Conservation (phyloP, 2,888 invertebrate species). For the Proisotoma minuta region DNA sequence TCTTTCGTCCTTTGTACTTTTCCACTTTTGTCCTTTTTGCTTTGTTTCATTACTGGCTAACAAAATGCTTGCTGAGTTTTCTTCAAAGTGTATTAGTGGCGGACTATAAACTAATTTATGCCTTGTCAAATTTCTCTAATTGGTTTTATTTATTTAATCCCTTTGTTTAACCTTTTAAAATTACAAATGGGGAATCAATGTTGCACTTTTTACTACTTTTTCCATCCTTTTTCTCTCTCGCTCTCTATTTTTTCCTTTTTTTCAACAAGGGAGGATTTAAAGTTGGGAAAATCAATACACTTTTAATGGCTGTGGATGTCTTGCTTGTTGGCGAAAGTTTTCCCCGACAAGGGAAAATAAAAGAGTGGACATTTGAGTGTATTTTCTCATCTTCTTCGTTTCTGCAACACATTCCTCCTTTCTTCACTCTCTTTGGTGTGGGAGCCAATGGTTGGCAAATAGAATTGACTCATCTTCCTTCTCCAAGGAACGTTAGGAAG, state of each 20-base stretch:
- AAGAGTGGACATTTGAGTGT: background rate
- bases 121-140: background rate
- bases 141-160: too few species aligned
- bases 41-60: too few species aligned
- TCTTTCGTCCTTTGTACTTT: too few species aligned
- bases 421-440: background rate
- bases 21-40: too few species aligned
- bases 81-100: too few species aligned
- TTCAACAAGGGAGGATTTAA: background rate
- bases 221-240: background rate
- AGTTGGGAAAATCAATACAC: background rate
- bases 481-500: background rate
- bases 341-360: background rate
- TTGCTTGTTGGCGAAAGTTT: background rate
- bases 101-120: too few species aligned
- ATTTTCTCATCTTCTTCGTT: background rate
- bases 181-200: too few species aligned
- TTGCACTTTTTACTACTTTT: conserved; percentile 1
- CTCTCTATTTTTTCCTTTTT: background rate
- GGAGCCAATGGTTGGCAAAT: background rate
- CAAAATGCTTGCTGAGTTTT: too few species aligned
- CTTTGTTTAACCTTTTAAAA: too few species aligned
- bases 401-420: background rate
- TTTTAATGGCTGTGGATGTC: background rate
- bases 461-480: conserved; percentile 3